Base-by-base conservation (phyloP, 2,888 invertebrate genomes). In the Scelioninae gen. 2 region DNA sequence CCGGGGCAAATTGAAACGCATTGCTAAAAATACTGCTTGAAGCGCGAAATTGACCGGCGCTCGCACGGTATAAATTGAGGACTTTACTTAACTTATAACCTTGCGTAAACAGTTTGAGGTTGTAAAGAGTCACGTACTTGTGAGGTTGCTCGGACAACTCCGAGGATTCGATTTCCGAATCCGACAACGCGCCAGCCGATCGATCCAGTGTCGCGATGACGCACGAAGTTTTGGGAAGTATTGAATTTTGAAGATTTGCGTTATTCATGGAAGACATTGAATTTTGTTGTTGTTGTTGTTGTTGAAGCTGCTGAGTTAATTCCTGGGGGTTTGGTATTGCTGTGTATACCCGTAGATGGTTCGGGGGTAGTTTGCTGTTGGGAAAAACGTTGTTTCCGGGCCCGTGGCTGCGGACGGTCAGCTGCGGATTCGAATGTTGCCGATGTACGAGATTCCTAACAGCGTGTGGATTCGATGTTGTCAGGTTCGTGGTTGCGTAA, bases 351-450 rank as follows among this genome's bases (percentile, higher is more conserved):
- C 57, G 71, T 7, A 68, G 57, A 2, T 73, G 70, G 31, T 60
- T 69, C 31, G 67, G 50, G 7, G 35, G 39, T 28, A 41, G 68
- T 45, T 45, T 64, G 53, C 64, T 19, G 52, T 69, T 37, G 69
- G 50, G 37, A 63, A 53, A 41, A 60, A n/a, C 46, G 10, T 37
- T 41, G 35, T 45, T 48, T 58, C 37, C 63, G 57, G 57, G 60
- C 43, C 75, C 68, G 10, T 73, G 53, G 48, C 77, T 78, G 16
- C 78, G 77, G 33, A 60, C 79, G 5, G 79, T 75, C 37, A 83
- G 55, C 58, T 83, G 83, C 11, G 83, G 83, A 77, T 84, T 85
- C 25, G 85, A 84, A 65, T 81, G 79, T 69, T 85, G 84, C 10
- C 84, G 81, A 61, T 83, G 80, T 22, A 85, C 55, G 55, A 55